Percentiles rank a stretch among this genome's conserved stretches.
Conservation (phyloP, 2,888 invertebrate genomes). For the Eretmocerus hayati region DNA sequence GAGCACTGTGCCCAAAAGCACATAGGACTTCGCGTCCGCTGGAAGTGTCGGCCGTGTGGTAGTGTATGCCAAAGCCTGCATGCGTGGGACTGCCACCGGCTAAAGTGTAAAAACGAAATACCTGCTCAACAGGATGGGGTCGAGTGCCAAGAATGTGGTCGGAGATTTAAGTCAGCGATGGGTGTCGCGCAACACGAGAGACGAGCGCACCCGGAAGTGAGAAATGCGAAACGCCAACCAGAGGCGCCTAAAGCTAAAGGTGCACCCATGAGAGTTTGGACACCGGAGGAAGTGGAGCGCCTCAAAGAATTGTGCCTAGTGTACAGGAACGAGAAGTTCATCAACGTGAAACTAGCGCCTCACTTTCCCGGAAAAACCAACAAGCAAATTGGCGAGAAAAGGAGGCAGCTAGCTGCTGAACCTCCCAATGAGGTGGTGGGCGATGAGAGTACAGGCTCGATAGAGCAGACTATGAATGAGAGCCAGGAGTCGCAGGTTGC, state of each 20-base stretch:
- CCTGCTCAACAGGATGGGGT: not conserved
- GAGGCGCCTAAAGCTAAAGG: not conserved
- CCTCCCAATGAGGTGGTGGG: not conserved
- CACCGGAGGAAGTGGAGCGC: not conserved
- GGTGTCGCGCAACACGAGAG: constrained; percentile 2
- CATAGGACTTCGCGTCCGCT: too few relatives aligned
- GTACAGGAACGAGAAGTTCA: not conserved
- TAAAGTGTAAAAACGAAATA: not conserved
- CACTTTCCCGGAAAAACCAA: not conserved
- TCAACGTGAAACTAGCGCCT: not conserved
- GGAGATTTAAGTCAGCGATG: not conserved
- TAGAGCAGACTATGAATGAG: not conserved
- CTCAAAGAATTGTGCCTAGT: not conserved
- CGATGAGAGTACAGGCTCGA: not conserved
- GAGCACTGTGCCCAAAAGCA: too few relatives aligned
- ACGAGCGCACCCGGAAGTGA: not conserved
- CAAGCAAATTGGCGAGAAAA: not conserved
- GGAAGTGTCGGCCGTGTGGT: too few relatives aligned
- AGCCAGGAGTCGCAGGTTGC: not conserved
- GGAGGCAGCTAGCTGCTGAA: not conserved
- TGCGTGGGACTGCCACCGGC: not conserved
- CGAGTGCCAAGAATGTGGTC: not conserved
- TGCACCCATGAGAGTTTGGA: not conserved
- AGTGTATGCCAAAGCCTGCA: too few relatives aligned
- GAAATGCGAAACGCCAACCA: not conserved